Percentiles rank a stretch among this genome's conserved stretches.
phyloP scores from a whole-genome alignment of 2,797 vertebrate genomes.

The Bufotes viridis region DNA sequence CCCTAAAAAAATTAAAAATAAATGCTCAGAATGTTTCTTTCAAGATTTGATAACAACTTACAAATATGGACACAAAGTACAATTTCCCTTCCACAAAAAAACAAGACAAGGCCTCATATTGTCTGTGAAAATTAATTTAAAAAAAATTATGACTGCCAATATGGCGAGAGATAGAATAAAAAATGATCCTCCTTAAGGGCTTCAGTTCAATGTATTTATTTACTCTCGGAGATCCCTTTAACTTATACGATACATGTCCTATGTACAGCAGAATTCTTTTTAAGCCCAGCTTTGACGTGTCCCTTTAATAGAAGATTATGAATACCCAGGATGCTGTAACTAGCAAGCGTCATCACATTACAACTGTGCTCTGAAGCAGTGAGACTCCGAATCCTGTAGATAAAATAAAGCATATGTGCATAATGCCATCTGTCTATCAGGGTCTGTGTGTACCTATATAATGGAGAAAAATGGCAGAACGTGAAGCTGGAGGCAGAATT shows the following conservation, averaged over 20 bases:
- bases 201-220: not conserved
- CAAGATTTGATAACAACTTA: too few species aligned
- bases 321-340: constrained; percentile 33
- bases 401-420: constrained; percentile 45
- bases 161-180: not conserved
- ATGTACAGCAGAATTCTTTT: not conserved
- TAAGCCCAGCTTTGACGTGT: not conserved
- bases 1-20: too few species aligned
- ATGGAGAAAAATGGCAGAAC: constrained; percentile 25
- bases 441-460: constrained; percentile 34
- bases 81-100: too few species aligned
- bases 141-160: not conserved
- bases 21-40: too few species aligned
- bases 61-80: too few species aligned
- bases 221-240: not conserved
- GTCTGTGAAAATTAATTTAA: too few species aligned
- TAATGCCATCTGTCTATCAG: constrained; percentile 49
- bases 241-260: not conserved
- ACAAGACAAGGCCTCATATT: too few species aligned
- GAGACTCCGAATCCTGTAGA: constrained; percentile 9
- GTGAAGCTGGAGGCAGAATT: constrained; percentile 43
- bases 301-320: constrained; percentile 19
- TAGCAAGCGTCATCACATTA: constrained; percentile 73
- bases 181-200: not conserved
- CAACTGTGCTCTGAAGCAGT: constrained; percentile 15